Conservation (phyloP, 2,113 vertebrate genomes). For the Larimichthys crocea region DNA sequence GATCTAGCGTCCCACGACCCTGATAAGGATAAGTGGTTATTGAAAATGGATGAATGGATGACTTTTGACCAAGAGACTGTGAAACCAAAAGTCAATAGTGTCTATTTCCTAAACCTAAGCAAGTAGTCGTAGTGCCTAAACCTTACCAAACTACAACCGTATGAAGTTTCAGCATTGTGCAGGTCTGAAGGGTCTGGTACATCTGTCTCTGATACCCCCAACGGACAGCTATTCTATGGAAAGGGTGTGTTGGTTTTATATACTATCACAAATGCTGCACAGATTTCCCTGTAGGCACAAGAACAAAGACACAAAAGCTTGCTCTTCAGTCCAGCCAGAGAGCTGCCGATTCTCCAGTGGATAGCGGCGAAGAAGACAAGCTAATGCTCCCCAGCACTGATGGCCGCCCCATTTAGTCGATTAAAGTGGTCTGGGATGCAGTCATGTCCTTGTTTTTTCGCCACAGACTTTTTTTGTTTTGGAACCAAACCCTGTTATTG, state of each 20-base stretch:
- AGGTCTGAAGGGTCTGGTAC: no score
- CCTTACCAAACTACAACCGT: no score
- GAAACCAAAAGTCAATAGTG: no score
- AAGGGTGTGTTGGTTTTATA: not conserved
- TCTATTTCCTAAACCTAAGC: no score
- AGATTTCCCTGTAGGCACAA: not conserved
- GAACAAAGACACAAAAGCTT: not conserved
- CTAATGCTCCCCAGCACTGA: not conserved
- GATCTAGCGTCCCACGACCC: no score
- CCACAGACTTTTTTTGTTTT: conserved; percentile 1
- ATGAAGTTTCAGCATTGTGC: no score
- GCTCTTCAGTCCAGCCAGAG: not conserved
- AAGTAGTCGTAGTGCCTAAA: no score
- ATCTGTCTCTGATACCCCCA: no score
- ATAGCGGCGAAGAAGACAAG: not conserved
- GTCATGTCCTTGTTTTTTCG: not conserved
- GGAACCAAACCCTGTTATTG: conserved; percentile 26
- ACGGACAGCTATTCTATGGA: no score
- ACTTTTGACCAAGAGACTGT: no score
- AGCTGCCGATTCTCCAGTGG: conserved; percentile 5
- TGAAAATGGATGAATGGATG: no score
- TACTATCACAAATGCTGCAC: not conserved
- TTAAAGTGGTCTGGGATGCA: conserved; percentile 18
- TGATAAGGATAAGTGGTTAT: no score
- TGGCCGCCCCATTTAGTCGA: conserved; percentile 1